These are phyloP conservation scores for Manduca sexta DNA, from an alignment of 1,140 invertebrate species.

Conservation along the genomic window DNA sequence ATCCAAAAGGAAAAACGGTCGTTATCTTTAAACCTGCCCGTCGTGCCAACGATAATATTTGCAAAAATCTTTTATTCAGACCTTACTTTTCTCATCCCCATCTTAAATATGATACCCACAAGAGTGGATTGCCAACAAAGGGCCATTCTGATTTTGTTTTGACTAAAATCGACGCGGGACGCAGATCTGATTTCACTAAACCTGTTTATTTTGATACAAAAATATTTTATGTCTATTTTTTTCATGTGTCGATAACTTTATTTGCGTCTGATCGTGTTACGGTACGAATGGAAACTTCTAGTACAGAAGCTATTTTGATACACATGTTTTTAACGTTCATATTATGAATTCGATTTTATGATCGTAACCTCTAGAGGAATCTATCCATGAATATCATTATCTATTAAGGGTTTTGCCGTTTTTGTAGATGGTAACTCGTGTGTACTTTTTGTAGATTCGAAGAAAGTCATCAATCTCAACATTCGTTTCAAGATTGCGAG, in stretches of 20 bases:
- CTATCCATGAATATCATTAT: too few species aligned
- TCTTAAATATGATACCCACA: constrained; percentile 46
- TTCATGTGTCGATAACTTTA: constrained; percentile 28
- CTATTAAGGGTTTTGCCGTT: too few species aligned
- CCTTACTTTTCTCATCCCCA: not conserved
- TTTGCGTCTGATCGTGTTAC: constrained; percentile 10
- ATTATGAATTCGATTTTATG: too few species aligned
- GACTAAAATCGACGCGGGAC: constrained; percentile 39
- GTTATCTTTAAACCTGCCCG: too few species aligned
- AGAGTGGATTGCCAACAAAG: constrained; percentile 58
- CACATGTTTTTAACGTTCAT: not conserved
- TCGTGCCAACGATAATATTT: not conserved
- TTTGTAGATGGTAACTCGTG: too few species aligned
- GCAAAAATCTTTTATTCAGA: constrained; percentile 2
- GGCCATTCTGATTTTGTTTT: constrained; percentile 57
- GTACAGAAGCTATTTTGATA: not conserved
- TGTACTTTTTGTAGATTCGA: too few species aligned
- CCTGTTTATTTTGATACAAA: constrained; percentile 38
- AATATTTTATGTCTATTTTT: not conserved
- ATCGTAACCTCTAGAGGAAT: too few species aligned
- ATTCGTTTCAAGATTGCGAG: too few species aligned
- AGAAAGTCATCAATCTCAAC: too few species aligned
- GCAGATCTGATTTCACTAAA: constrained; percentile 43
- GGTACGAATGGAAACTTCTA: not conserved
- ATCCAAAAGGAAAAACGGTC: too few species aligned